Evolutionary conservation across 2,797 vertebrate genomes (phyloP).

Genomic region (Amniataba percoides): DNA sequence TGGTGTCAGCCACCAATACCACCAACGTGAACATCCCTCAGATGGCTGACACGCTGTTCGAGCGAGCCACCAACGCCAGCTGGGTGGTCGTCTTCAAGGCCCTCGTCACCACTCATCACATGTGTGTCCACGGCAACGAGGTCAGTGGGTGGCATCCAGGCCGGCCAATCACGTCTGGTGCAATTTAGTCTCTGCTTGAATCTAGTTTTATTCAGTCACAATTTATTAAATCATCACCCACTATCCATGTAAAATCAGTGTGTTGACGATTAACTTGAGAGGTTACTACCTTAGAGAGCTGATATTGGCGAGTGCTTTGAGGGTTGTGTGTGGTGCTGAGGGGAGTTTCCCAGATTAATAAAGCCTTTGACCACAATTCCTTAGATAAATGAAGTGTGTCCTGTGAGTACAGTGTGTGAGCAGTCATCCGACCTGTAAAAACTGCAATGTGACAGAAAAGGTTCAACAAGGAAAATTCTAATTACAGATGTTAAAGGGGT

Average conservation of each 20-base stretch:
- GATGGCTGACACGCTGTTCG: slow-evolving; percentile 99
- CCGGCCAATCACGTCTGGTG: not conserved
- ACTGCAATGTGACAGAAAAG: not conserved
- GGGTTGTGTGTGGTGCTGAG: slow-evolving; percentile 10
- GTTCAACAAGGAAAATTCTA: not conserved
- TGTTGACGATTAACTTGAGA: not conserved
- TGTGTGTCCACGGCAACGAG: slow-evolving; percentile 99
- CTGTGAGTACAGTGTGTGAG: not conserved
- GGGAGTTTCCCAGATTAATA: not conserved
- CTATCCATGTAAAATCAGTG: not conserved
- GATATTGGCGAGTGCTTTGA: slow-evolving; percentile 12
- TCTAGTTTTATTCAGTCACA: not conserved
- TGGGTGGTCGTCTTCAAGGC: slow-evolving; percentile 99
- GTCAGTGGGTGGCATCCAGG: slow-evolving; percentile 75
- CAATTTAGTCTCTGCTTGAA: not conserved
- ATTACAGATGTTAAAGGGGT: not conserved
- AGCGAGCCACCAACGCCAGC: slow-evolving; percentile 97
- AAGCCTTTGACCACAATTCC: slow-evolving; percentile 12
- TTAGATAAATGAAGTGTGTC: slow-evolving; percentile 1
- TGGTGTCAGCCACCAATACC: slow-evolving; percentile 98
- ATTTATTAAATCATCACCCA: not conserved
- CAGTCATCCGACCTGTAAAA: slow-evolving; percentile 7
- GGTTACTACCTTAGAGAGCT: slow-evolving; percentile 4
- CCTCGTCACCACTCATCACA: slow-evolving; percentile 96
- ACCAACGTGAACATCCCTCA: slow-evolving; percentile 99